Conservation (phyloP, 2,113 vertebrate species). For the Pheucticus melanocephalus region DNA sequence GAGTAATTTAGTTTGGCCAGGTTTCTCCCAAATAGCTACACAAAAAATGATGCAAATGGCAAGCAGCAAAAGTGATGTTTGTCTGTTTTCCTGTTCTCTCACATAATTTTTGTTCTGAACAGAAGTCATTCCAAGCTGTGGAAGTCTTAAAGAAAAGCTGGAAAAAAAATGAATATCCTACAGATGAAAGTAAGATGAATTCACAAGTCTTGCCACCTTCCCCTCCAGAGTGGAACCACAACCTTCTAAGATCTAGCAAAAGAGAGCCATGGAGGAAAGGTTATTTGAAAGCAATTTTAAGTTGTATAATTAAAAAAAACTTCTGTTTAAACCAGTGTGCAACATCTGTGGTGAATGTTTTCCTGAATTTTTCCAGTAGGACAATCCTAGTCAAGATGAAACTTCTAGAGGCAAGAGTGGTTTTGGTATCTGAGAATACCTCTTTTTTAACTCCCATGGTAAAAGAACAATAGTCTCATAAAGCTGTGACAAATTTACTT, state of each 20-base stretch:
- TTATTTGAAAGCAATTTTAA: neutral
- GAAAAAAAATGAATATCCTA: neutral
- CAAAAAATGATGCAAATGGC: neutral
- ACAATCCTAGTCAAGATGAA: neutral
- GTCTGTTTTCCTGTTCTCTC: too few species aligned
- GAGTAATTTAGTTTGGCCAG: neutral
- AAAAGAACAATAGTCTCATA: neutral
- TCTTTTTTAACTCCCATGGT: neutral
- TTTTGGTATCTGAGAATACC: neutral
- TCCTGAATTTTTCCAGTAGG: neutral
- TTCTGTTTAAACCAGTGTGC: neutral
- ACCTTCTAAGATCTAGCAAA: neutral
- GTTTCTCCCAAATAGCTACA: neutral
- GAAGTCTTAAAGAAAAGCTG: neutral
- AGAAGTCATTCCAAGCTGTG: neutral
- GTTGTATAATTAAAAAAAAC: neutral
- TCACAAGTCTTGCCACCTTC: neutral
- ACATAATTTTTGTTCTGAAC: neutral
- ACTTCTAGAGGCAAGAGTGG: rapidly evolving
- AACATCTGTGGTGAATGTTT: neutral
- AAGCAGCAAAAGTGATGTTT: neutral
- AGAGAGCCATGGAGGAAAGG: neutral
- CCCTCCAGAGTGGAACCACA: neutral
- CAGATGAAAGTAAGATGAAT: neutral
- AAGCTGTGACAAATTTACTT: neutral